Conservation (phyloP, 2,888 invertebrate genomes). For the Autographa pulchrina region DNA sequence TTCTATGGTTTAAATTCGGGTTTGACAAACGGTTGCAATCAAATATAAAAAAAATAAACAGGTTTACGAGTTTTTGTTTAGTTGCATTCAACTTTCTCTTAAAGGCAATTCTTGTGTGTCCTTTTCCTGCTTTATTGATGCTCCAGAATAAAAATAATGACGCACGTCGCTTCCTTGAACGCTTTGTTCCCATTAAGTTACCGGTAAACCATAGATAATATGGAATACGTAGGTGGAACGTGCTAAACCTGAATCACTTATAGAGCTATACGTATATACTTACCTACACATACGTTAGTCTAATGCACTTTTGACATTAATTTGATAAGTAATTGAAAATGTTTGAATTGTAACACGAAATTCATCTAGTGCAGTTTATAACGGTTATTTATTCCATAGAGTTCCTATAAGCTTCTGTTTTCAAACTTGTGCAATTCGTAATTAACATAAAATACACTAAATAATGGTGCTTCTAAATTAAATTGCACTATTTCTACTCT, state of each 20-base stretch:
- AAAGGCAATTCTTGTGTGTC: not conserved
- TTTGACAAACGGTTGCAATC: not conserved
- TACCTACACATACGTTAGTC: not conserved
- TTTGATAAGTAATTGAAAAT: not conserved
- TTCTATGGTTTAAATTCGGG: not conserved
- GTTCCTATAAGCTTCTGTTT: not conserved
- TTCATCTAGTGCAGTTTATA: not conserved
- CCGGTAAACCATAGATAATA: not conserved
- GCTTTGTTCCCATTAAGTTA: not conserved
- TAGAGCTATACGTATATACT: not conserved
- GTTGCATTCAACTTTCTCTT: slow-evolving; percentile 1
- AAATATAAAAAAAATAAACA: not conserved
- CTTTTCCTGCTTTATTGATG: slow-evolving; percentile 7
- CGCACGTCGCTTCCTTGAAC: slow-evolving; percentile 28
- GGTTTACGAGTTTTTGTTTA: not conserved
- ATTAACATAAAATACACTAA: no score
- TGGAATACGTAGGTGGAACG: slow-evolving; percentile 30
- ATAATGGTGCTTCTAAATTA: no score
- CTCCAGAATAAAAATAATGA: slow-evolving; percentile 24
- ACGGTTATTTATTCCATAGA: not conserved
- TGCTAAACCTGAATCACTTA: slow-evolving; percentile 21
- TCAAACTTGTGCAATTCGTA: no score
- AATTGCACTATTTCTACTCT: no score
- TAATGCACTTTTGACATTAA: not conserved
- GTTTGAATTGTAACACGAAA: not conserved